Conservation (phyloP, 92 coral and sea anemone genomes). For the Phenganax stokvisi region DNA sequence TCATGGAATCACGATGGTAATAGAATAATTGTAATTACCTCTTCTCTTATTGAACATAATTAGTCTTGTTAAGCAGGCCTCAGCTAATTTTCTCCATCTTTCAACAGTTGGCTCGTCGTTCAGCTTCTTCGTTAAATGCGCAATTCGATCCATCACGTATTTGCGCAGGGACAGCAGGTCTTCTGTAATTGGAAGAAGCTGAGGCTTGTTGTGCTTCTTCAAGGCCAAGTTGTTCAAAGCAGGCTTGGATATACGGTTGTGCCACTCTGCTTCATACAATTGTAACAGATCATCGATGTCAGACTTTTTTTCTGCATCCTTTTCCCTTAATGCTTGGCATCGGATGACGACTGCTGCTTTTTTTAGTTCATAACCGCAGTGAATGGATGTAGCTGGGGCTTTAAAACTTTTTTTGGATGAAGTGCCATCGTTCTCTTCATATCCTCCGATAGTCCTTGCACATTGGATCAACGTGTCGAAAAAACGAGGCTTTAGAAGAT, state of each 20-base stretch:
- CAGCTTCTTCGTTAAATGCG: not conserved
- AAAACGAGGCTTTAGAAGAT: slow-evolving; percentile 40
- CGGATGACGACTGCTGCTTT: not conserved
- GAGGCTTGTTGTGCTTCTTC: slow-evolving; percentile 37
- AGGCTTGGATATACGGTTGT: slow-evolving; percentile 26
- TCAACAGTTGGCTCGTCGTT: not conserved
- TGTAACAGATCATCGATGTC: slow-evolving; percentile 19
- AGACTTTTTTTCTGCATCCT: slow-evolving; percentile 3
- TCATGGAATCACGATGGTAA: not conserved
- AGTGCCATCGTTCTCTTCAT: not conserved
- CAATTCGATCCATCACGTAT: not conserved
- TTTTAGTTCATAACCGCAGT: slow-evolving; percentile 14
- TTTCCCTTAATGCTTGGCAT: slow-evolving; percentile 8
- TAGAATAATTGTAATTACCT: not conserved
- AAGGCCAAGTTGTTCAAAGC: slow-evolving; percentile 18
- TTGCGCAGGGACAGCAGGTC: slow-evolving; percentile 12
- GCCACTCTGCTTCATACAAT: slow-evolving; percentile 46
- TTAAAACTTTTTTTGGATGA: not conserved
- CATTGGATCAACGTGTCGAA: slow-evolving; percentile 39
- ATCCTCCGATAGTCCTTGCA: not conserved
- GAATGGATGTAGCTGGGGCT: not conserved
- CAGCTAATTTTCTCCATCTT: slow-evolving; percentile 17
- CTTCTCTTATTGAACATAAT: slow-evolving; percentile 39
- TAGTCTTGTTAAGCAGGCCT: slow-evolving; percentile 24
- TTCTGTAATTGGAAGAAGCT: slow-evolving; percentile 24